Percentiles rank a stretch among this genome's conserved stretches.
These are phyloP conservation scores for Aleiodes alternator DNA, from an alignment of 2,888 invertebrate genomes.

Conservation along the genomic window DNA sequence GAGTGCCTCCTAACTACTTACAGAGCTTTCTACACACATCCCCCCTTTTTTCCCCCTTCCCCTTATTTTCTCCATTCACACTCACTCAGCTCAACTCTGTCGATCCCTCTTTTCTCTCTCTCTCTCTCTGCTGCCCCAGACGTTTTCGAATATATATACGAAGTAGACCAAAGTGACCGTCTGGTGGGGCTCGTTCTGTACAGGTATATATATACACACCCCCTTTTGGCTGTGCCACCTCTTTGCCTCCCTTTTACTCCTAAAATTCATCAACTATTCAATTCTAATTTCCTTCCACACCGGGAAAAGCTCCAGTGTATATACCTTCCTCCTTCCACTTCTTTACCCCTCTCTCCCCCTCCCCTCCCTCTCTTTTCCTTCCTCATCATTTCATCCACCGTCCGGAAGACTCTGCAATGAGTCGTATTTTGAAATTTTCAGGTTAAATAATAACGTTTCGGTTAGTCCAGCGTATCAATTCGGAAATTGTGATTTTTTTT, in stretches of 20 bases:
- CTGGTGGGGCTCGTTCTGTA: constrained; percentile 14
- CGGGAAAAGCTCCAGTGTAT: constrained; percentile 27
- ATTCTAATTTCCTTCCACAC: constrained; percentile 70
- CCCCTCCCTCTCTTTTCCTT: not conserved
- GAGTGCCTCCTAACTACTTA: constrained; percentile 68
- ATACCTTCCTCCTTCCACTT: not conserved
- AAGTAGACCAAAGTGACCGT: constrained; percentile 52
- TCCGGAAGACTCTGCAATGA: constrained; percentile 20
- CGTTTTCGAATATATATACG: constrained; percentile 41
- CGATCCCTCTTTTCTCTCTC: not conserved
- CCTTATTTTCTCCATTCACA: constrained; percentile 39
- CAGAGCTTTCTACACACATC: constrained; percentile 56
- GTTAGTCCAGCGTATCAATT: no score
- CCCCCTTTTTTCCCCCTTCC: not conserved
- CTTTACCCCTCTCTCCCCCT: not conserved
- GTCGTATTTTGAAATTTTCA: not conserved
- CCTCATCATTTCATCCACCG: no score
- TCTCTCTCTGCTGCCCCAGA: constrained; percentile 29
- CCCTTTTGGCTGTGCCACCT: constrained; percentile 39
- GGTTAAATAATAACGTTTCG: not conserved
- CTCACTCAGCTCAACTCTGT: constrained; percentile 25
- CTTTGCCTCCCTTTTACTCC: constrained; percentile 56
- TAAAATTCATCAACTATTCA: constrained; percentile 74
- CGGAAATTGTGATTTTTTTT: no score
- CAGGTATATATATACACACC: constrained; percentile 37